Conservation (phyloP, 1,140 invertebrate genomes). For the Sipha flava region DNA sequence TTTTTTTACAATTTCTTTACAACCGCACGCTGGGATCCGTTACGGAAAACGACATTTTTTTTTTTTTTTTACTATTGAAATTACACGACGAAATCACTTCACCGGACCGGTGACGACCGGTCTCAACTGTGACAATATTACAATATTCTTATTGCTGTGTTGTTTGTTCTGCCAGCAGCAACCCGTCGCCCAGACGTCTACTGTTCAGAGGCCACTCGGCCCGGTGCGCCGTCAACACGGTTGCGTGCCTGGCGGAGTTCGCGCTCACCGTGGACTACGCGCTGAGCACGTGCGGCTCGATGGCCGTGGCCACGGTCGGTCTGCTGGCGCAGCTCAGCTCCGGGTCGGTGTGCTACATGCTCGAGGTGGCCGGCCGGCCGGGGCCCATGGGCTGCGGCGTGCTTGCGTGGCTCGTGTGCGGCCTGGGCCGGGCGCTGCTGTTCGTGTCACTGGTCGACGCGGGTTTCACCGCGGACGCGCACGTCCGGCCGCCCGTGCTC, state of each 20-base stretch:
- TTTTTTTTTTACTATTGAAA: too few species aligned
- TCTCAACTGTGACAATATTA: too few species aligned
- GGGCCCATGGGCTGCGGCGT: background rate
- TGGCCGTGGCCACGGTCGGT: background rate
- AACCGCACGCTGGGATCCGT: too few species aligned
- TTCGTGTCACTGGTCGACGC: background rate
- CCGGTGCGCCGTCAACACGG: background rate
- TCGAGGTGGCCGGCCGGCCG: background rate
- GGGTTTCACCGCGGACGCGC: background rate
- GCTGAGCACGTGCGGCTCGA: background rate
- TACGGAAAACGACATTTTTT: too few species aligned
- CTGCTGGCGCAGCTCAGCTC: constrained; percentile 5
- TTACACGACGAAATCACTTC: too few species aligned
- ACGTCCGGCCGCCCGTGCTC: background rate
- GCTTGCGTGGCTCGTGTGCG: constrained; percentile 1
- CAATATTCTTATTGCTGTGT: too few species aligned
- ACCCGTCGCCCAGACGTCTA: background rate
- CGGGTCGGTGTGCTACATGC: constrained; percentile 1
- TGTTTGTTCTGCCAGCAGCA: too few species aligned
- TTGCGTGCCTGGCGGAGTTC: background rate
- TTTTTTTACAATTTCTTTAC: too few species aligned
- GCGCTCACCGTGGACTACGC: background rate
- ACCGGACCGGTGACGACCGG: too few species aligned
- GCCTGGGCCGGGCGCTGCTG: background rate
- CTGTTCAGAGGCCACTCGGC: background rate